Evolutionary conservation across 2,888 invertebrate species (phyloP).

Genomic region (Meiosimyza platycephala): DNA sequence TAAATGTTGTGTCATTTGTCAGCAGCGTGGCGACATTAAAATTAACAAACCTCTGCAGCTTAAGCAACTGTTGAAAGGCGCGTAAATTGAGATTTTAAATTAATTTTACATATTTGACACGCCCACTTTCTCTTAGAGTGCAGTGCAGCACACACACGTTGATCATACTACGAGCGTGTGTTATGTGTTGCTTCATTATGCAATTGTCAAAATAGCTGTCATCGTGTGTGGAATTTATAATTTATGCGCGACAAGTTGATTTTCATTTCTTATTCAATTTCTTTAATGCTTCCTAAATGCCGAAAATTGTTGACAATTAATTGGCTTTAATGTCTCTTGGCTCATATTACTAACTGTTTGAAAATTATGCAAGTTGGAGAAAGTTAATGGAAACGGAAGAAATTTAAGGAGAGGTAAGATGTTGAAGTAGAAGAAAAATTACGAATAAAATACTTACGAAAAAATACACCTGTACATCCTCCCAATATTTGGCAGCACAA

Average conservation of each 20-base stretch:
- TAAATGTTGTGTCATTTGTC: slow-evolving; percentile 23
- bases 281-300: no score
- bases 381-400: no score
- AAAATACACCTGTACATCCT: slow-evolving; percentile 57
- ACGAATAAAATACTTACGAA: slow-evolving; percentile 51
- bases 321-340: no score
- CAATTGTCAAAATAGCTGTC: slow-evolving; percentile 20
- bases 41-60: neutral
- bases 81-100: slow-evolving; percentile 7
- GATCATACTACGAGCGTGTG: neutral
- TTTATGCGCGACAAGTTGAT: no score
- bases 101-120: neutral
- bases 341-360: no score
- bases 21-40: neutral
- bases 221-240: slow-evolving; percentile 8
- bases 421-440: neutral
- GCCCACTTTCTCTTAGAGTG: no score
- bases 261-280: no score
- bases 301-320: no score
- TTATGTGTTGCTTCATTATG: neutral
- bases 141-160: neutral
- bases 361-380: no score
- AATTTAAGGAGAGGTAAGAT: no score
- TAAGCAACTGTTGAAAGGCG: neutral
- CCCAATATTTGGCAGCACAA: slow-evolving; percentile 79